Evolutionary conservation across 37 sponge, comb jelly and placozoan species (phyloP).

Genomic region (Geodia barretti): DNA sequence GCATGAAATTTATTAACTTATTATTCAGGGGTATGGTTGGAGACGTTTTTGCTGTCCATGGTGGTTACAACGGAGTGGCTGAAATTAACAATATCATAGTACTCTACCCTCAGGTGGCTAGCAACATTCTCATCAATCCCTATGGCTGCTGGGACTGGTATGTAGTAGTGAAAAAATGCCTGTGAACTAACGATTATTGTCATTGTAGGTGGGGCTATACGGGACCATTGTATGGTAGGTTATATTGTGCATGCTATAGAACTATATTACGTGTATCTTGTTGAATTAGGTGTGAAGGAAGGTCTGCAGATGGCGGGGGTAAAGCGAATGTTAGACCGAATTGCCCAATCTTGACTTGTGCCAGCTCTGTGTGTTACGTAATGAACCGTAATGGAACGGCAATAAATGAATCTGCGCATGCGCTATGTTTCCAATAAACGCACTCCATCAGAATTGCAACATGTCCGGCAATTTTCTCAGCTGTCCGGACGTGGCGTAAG

Average conservation of each 20-base stretch:
- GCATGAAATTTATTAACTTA: too few relatives aligned
- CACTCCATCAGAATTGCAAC: background rate
- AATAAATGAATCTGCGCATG: too few relatives aligned
- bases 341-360: slow-evolving; percentile 16
- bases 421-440: background rate
- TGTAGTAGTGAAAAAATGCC: background rate
- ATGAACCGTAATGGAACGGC: too few relatives aligned
- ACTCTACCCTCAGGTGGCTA: slow-evolving; percentile 72
- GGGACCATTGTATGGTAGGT: slow-evolving; percentile 54
- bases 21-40: slow-evolving; percentile 37
- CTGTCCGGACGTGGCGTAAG: too few relatives aligned
- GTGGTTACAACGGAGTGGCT: slow-evolving; percentile 69
- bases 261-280: background rate
- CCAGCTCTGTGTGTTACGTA: background rate
- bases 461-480: too few relatives aligned
- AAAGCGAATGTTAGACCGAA: slow-evolving; percentile 61
- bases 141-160: slow-evolving; percentile 90
- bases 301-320: slow-evolving; percentile 77
- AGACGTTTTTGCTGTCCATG: slow-evolving; percentile 46
- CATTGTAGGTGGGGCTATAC: slow-evolving; percentile 79
- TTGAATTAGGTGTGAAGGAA: slow-evolving; percentile 52
- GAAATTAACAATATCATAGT: slow-evolving; percentile 79
- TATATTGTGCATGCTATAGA: background rate
- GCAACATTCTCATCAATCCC: slow-evolving; percentile 53
- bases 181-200: background rate